These are phyloP conservation scores for Boloria euphrosyne DNA, from an alignment of 2,888 invertebrate genomes.

Conservation along the genomic window DNA sequence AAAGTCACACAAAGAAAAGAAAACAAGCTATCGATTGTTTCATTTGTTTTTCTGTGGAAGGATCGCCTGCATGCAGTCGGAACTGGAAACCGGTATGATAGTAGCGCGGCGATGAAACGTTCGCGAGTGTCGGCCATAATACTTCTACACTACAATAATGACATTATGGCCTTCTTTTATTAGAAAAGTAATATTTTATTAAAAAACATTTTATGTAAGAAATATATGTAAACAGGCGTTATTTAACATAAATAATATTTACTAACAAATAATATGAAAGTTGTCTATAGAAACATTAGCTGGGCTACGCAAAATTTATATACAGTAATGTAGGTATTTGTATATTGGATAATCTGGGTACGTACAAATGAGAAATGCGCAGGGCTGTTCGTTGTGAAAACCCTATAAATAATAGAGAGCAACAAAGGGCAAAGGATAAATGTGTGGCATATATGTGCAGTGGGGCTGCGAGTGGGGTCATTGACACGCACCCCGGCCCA, in stretches of 20 bases:
- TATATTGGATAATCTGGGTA: slow-evolving; percentile 46
- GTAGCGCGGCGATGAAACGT: slow-evolving; percentile 50
- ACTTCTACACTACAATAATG: slow-evolving; percentile 39
- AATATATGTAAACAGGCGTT: background rate
- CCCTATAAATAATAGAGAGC: slow-evolving; percentile 60
- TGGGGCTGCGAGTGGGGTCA: slow-evolving; percentile 79
- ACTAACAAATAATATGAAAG: background rate
- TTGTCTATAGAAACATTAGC: background rate
- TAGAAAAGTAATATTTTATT: slow-evolving; percentile 12
- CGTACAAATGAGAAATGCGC: slow-evolving; percentile 58
- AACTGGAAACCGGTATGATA: slow-evolving; percentile 74
- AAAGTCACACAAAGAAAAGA: slow-evolving; percentile 51
- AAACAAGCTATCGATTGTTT: slow-evolving; percentile 63
- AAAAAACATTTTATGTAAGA: background rate
- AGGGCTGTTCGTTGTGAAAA: slow-evolving; percentile 60
- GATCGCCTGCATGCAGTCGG: slow-evolving; percentile 74
- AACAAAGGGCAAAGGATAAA: slow-evolving; percentile 75
- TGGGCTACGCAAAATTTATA: slow-evolving; percentile 27
- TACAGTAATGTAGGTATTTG: too few species aligned
- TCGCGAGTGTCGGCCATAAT: slow-evolving; percentile 63
- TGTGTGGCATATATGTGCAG: slow-evolving; percentile 67
- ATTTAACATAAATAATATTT: background rate
- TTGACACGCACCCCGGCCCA: slow-evolving; percentile 78
- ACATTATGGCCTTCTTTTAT: slow-evolving; percentile 20
- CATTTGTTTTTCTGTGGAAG: slow-evolving; percentile 74